A percentile compares a stretch with the other conserved stretches of the same genome.
These are phyloP conservation scores for Anastatus disparis DNA, from an alignment of 1,140 invertebrate genomes.

Conservation along the genomic window DNA sequence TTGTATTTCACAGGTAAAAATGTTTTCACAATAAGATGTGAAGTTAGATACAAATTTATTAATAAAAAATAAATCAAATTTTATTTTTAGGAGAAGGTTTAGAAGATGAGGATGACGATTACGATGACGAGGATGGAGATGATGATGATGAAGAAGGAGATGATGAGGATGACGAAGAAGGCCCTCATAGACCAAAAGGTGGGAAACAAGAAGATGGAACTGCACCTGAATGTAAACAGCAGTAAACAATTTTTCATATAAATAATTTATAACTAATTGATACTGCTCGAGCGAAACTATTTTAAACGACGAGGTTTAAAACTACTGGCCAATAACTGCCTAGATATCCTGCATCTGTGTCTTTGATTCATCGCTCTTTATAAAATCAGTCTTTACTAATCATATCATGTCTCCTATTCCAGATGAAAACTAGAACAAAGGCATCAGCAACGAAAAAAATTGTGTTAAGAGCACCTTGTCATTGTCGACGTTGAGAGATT, in stretches of 20 bases:
- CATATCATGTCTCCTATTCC: constrained; percentile 61
- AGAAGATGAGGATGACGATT: constrained; percentile 81
- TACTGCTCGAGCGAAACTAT: constrained; percentile 24
- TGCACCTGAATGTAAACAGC: constrained; percentile 66
- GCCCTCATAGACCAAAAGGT: constrained; percentile 46
- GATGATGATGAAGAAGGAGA: constrained; percentile 63
- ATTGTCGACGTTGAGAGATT: constrained; percentile 12
- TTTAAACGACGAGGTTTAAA: constrained; percentile 38
- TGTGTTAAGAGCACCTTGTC: constrained; percentile 33
- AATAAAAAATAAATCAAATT: neutral
- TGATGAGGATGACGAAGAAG: constrained; percentile 59
- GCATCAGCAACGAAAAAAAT: constrained; percentile 42
- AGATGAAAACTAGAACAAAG: constrained; percentile 54
- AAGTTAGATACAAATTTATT: constrained; percentile 14
- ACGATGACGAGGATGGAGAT: constrained; percentile 75
- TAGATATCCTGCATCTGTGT: constrained; percentile 49
- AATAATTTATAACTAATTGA: constrained; percentile 28
- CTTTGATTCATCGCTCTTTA: constrained; percentile 46
- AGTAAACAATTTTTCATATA: constrained; percentile 57
- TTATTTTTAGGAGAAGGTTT: constrained; percentile 73
- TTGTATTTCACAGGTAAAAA: constrained; percentile 92
- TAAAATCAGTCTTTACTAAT: constrained; percentile 49
- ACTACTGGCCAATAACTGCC: constrained; percentile 49
- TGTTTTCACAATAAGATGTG: no score
- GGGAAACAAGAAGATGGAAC: constrained; percentile 49